Conservation (phyloP, 2,113 vertebrate genomes). For the Apteryx owenii region DNA sequence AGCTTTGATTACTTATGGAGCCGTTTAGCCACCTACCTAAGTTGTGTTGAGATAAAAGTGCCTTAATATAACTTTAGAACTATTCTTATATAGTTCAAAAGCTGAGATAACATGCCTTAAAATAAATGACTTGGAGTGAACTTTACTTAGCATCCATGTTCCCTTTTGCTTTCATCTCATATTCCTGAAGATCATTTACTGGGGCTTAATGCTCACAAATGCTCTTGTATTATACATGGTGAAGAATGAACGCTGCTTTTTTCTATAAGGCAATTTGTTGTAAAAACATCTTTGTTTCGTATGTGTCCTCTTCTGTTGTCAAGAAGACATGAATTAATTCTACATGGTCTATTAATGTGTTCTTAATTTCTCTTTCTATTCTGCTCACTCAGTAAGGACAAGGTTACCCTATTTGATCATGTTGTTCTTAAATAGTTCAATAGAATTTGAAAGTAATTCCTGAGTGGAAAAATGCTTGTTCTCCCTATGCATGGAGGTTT, state of each 20-base stretch:
- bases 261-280: not conserved
- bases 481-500: rapidly evolving
- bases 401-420: not conserved
- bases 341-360: rapidly evolving
- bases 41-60: not conserved
- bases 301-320: not conserved
- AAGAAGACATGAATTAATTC: not conserved
- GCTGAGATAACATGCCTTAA: not conserved
- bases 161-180: not conserved
- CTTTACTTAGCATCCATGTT: not conserved
- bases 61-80: not conserved
- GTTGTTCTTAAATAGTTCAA: not conserved
- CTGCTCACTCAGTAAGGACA: not conserved
- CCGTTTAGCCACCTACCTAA: rapidly evolving
- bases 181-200: rapidly evolving
- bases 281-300: not conserved
- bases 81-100: not conserved
- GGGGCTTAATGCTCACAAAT: rapidly evolving
- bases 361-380: not conserved
- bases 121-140: not conserved
- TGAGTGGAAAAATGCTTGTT: not conserved
- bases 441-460: not conserved
- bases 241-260: rapidly evolving
- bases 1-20: not conserved
- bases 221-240: rapidly evolving